phyloP scores from a whole-genome alignment of 2,113 vertebrate genomes.

The Ellobius talpinus region DNA sequence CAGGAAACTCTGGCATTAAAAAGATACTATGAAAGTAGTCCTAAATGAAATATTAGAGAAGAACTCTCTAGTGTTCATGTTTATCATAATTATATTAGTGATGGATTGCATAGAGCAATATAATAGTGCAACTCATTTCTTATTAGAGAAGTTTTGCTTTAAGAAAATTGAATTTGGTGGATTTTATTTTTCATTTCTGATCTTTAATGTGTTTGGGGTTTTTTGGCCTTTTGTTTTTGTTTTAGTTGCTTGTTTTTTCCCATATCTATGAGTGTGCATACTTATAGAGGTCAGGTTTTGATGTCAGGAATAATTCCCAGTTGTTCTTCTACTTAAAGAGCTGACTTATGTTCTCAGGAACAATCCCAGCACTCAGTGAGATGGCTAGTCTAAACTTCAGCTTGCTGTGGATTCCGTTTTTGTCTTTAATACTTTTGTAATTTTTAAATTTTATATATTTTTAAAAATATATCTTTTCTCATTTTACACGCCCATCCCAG shows the following conservation, averaged over 20 bases:
- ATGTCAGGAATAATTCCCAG: too few relatives aligned
- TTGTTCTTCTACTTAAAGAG: neutral
- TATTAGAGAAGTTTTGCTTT: neutral
- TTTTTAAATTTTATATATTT: too few relatives aligned
- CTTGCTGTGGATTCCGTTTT: neutral
- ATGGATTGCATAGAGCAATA: neutral
- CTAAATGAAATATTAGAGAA: neutral
- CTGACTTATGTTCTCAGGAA: neutral
- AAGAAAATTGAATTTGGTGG: neutral
- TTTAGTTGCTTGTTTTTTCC: neutral
- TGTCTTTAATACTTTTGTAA: too few relatives aligned
- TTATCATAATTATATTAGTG: neutral
- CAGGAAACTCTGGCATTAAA: neutral
- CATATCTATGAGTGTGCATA: neutral
- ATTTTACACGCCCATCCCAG: too few relatives aligned
- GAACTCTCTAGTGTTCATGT: too few relatives aligned
- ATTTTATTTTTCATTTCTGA: neutral
- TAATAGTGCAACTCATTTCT: neutral
- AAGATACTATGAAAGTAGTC: neutral
- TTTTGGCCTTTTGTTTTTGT: neutral
- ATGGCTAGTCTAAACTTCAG: neutral
- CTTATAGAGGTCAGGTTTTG: neutral
- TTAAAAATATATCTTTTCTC: too few relatives aligned
- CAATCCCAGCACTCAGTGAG: neutral
- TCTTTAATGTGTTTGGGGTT: too few relatives aligned